phyloP scores from a whole-genome alignment of 2,888 invertebrate genomes.

The Masnerella sp. region DNA sequence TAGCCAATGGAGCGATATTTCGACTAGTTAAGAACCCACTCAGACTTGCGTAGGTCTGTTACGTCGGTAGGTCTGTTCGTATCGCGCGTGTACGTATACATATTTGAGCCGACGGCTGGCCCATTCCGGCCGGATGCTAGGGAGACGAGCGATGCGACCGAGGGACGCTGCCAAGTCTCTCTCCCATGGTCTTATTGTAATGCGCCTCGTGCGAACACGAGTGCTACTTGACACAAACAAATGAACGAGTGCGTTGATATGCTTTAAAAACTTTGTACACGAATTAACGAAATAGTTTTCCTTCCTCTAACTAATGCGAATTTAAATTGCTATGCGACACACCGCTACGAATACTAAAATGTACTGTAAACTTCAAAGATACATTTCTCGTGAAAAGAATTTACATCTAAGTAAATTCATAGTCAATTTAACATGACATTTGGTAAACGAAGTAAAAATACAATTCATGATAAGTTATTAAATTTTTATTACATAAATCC shows the following conservation, averaged over 20 bases:
- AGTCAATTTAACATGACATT: too few relatives aligned
- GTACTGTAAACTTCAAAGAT: too few relatives aligned
- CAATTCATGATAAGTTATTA: too few relatives aligned
- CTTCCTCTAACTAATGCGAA: too few relatives aligned
- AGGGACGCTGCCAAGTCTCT: constrained; percentile 50
- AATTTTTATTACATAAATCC: too few relatives aligned
- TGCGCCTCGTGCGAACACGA: constrained; percentile 56
- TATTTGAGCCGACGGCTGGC: constrained; percentile 33
- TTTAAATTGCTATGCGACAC: too few relatives aligned
- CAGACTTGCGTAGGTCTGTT: constrained; percentile 12
- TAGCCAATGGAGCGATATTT: constrained; percentile 40
- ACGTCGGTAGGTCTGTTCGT: neutral
- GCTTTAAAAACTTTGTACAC: constrained; percentile 26
- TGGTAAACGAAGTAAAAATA: too few relatives aligned
- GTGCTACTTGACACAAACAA: constrained; percentile 50
- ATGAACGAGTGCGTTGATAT: constrained; percentile 33
- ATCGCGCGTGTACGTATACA: constrained; percentile 26
- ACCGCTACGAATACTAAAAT: too few relatives aligned
- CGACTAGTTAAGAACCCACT: constrained; percentile 39
- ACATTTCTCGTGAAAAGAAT: too few relatives aligned
- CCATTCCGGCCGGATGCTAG: constrained; percentile 50
- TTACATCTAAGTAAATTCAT: too few relatives aligned
- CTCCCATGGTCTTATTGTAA: constrained; percentile 54
- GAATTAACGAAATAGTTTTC: constrained; percentile 30
- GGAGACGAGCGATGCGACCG: constrained; percentile 36